These are phyloP conservation scores for Littorina saxatilis DNA, from an alignment of 1,140 invertebrate species.

Conservation along the genomic window DNA sequence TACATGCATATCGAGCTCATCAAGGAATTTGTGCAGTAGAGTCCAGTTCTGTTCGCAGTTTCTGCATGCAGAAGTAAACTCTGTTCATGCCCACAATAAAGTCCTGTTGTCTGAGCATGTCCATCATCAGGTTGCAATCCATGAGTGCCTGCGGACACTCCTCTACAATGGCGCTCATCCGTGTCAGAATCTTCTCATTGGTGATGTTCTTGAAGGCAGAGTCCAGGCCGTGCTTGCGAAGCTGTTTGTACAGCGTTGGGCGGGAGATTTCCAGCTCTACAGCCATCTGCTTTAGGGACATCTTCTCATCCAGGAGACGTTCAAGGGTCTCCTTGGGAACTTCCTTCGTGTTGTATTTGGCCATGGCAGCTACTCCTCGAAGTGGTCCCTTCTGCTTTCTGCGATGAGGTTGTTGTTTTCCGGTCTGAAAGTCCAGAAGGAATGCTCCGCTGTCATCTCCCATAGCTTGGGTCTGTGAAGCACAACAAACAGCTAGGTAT, in stretches of 20 bases:
- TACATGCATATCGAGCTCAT: too few relatives aligned
- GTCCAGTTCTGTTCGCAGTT: too few relatives aligned
- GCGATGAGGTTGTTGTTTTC: not conserved
- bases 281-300: slow-evolving; percentile 18
- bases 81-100: slow-evolving; percentile 2
- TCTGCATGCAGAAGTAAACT: slow-evolving; percentile 4
- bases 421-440: too few relatives aligned
- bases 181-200: slow-evolving; percentile 21
- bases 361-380: not conserved
- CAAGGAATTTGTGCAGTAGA: too few relatives aligned
- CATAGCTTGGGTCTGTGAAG: not conserved
- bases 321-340: slow-evolving; percentile 23
- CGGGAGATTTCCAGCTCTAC: slow-evolving; percentile 19
- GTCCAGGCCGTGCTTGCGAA: slow-evolving; percentile 33
- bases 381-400: not conserved
- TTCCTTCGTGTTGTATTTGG: not conserved
- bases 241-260: slow-evolving; percentile 32
- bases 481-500: slow-evolving; percentile 1
- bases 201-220: slow-evolving; percentile 33
- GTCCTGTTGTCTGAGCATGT: not conserved
- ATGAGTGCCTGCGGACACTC: slow-evolving; percentile 15
- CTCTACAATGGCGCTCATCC: not conserved
- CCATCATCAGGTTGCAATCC: slow-evolving; percentile 19
- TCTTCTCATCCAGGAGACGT: slow-evolving; percentile 24
- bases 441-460: too few relatives aligned